Evolutionary conservation across 2,113 vertebrate species (phyloP).

Genomic region (Percopsis transmontana): DNA sequence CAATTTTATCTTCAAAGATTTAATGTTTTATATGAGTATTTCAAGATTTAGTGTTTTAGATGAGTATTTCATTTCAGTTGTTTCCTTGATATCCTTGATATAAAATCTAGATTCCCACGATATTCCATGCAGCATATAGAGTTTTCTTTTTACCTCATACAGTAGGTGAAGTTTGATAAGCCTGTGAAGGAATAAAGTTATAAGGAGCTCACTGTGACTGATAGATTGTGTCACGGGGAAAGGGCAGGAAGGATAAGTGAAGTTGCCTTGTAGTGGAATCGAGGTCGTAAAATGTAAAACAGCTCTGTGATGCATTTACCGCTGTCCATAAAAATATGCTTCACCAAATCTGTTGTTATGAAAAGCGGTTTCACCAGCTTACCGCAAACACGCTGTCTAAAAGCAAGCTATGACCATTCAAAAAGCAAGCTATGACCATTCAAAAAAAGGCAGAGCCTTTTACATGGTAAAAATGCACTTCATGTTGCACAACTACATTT

Average conservation of each 20-base stretch:
- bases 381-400: conserved; percentile 6
- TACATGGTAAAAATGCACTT: not conserved
- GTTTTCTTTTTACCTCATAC: not conserved
- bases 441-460: not conserved
- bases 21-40: not conserved
- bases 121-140: not conserved
- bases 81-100: too few relatives aligned
- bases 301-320: conserved; percentile 62
- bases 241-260: conserved; percentile 53
- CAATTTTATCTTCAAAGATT: not conserved
- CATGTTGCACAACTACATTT: too few relatives aligned
- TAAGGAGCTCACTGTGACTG: conserved; percentile 25
- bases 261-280: conserved; percentile 60
- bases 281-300: conserved; percentile 67
- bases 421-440: too few relatives aligned
- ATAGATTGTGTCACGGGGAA: conserved; percentile 51
- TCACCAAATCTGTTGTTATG: conserved; percentile 21
- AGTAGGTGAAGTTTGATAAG: conserved; percentile 35
- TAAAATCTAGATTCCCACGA: too few relatives aligned
- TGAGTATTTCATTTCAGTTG: not conserved
- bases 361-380: conserved; percentile 11
- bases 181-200: conserved; percentile 4
- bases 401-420: too few relatives aligned
- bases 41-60: not conserved
- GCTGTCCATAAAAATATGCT: conserved; percentile 57